phyloP scores from a whole-genome alignment of 2,888 invertebrate species.

The Limnephilus marmoratus region DNA sequence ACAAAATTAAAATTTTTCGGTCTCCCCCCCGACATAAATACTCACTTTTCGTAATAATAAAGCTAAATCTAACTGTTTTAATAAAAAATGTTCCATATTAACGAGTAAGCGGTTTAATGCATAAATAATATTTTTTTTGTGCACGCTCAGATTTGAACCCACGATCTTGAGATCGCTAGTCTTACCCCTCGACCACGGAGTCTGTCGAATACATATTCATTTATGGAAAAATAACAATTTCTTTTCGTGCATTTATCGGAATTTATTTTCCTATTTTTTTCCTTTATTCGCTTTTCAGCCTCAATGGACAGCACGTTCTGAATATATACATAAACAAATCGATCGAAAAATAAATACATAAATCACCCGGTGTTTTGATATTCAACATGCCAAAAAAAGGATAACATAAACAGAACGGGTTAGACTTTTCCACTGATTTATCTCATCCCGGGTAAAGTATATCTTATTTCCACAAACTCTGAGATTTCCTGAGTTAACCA shows the following conservation, averaged over 20 bases:
- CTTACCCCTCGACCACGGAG: too few relatives aligned
- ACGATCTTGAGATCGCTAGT: too few relatives aligned
- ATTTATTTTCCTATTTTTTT: not conserved
- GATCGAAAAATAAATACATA: not conserved
- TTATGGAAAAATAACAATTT: not conserved
- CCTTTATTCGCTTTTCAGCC: not conserved
- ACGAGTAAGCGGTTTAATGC: too few relatives aligned
- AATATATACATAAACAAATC: not conserved
- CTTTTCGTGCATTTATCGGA: not conserved
- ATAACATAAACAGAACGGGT: not conserved
- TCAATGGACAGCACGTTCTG: not conserved
- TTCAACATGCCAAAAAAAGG: not conserved
- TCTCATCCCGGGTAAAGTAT: not conserved
- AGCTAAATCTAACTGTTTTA: too few relatives aligned
- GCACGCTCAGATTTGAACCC: too few relatives aligned
- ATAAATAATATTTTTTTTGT: too few relatives aligned
- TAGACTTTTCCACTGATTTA: not conserved
- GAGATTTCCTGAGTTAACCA: not conserved
- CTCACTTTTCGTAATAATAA: too few relatives aligned
- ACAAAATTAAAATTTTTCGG: too few relatives aligned
- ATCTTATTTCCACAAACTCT: not conserved
- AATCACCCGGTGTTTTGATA: not conserved
- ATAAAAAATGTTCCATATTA: too few relatives aligned
- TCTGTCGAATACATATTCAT: not conserved
- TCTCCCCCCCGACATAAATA: too few relatives aligned